phyloP scores from a whole-genome alignment of 1,140 invertebrate genomes.

The Cephus cinctus region DNA sequence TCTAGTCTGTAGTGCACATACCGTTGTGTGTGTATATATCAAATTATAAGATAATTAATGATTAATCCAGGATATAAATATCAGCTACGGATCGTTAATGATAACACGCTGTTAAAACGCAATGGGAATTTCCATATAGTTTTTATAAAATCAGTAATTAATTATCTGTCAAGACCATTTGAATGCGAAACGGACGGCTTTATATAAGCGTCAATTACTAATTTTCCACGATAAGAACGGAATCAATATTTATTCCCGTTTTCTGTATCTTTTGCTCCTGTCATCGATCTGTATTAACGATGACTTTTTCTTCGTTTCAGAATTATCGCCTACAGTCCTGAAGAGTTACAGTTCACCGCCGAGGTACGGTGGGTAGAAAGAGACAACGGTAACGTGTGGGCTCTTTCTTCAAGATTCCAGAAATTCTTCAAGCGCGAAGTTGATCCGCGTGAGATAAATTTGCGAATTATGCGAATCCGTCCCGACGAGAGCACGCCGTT shows the following conservation, averaged over 20 bases:
- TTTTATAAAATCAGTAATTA: no score
- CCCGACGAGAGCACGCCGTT: conserved; percentile 2
- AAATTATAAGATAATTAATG: no score
- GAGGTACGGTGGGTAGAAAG: conserved; percentile 66
- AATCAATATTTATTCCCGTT: background rate
- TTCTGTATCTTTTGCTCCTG: background rate
- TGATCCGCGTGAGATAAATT: conserved; percentile 60
- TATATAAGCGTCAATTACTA: no score
- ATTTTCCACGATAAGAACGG: background rate
- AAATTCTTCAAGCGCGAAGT: conserved; percentile 70
- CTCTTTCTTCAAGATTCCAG: conserved; percentile 71
- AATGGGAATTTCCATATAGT: no score
- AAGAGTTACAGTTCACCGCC: conserved; percentile 71
- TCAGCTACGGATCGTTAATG: no score
- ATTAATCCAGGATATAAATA: no score
- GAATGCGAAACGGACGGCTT: no score
- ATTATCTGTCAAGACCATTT: no score
- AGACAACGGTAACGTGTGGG: conserved; percentile 69
- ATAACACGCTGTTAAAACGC: no score
- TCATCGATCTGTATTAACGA: conserved; percentile 2
- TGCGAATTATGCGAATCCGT: conserved; percentile 61
- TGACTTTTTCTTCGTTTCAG: conserved; percentile 49
- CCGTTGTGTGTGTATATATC: no score
- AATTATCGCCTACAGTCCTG: conserved; percentile 67
- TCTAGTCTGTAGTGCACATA: no score